phyloP scores from a whole-genome alignment of 2,797 vertebrate species.

The Perodicticus potto region DNA sequence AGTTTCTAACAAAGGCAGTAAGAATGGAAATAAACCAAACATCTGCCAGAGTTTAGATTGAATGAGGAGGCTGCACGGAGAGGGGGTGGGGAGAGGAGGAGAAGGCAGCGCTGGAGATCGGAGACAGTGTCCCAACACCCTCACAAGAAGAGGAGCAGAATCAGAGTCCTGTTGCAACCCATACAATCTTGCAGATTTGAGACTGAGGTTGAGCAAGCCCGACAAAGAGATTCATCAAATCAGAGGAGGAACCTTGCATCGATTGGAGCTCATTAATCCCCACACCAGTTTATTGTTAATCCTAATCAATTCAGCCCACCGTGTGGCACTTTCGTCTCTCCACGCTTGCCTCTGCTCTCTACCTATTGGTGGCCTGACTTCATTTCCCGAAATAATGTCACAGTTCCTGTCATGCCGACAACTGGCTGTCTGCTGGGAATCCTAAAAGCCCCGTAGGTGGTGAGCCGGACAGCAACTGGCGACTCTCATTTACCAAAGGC shows the following conservation, averaged over 20 bases:
- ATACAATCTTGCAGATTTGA: constrained; percentile 68
- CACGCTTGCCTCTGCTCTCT: constrained; percentile 6
- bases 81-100: background rate
- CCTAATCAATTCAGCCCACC: constrained; percentile 42
- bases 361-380: constrained; percentile 50
- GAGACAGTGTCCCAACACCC: background rate
- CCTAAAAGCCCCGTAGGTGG: constrained; percentile 50
- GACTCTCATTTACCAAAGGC: constrained; percentile 66
- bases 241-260: constrained; percentile 58
- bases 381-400: constrained; percentile 63
- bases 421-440: constrained; percentile 58
- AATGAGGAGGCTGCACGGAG: background rate
- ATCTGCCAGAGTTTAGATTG: background rate
- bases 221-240: constrained; percentile 81
- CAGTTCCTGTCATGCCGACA: background rate
- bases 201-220: constrained; percentile 78
- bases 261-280: constrained; percentile 77
- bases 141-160: constrained; percentile 27
- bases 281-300: constrained; percentile 71
- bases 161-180: background rate
- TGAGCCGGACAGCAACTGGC: constrained; percentile 38
- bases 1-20: constrained; percentile 35
- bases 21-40: constrained; percentile 30
- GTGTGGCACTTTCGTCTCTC: constrained; percentile 30
- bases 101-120: background rate